Conservation (phyloP, 2,113 vertebrate species). For the Haemorhous mexicanus region DNA sequence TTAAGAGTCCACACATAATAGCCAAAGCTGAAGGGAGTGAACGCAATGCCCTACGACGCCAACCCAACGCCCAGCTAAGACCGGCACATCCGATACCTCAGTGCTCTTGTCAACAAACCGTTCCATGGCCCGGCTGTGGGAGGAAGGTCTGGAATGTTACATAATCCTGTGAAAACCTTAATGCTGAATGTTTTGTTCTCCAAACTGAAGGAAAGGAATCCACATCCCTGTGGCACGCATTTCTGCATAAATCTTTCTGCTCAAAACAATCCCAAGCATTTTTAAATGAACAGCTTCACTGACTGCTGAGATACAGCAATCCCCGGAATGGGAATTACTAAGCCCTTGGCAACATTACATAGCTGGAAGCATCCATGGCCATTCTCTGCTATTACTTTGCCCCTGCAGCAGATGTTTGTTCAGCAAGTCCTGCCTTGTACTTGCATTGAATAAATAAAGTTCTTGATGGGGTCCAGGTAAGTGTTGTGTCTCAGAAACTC, state of each 20-base stretch:
- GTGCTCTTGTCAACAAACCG: background rate
- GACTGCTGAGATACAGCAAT: background rate
- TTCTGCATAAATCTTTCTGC: background rate
- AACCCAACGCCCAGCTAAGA: background rate
- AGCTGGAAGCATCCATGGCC: background rate
- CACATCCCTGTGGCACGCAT: background rate
- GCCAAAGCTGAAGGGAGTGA: background rate
- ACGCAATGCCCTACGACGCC: background rate
- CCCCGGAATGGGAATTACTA: background rate
- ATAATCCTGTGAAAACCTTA: background rate
- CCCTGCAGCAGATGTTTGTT: background rate
- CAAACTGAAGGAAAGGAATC: background rate
- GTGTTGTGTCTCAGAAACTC: background rate
- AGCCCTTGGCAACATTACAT: background rate
- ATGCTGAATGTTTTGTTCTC: background rate
- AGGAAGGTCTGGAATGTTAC: background rate
- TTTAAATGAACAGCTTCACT: background rate
- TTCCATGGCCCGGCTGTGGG: background rate
- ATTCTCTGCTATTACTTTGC: background rate
- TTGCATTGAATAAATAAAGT: background rate
- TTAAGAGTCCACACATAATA: background rate
- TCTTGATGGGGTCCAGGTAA: background rate
- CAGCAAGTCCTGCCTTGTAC: background rate
- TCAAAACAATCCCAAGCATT: slow-evolving; percentile 24
- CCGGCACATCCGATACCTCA: background rate